These are phyloP conservation scores for Zaprionus africanus DNA, from an alignment of 1,140 invertebrate species.

Conservation along the genomic window DNA sequence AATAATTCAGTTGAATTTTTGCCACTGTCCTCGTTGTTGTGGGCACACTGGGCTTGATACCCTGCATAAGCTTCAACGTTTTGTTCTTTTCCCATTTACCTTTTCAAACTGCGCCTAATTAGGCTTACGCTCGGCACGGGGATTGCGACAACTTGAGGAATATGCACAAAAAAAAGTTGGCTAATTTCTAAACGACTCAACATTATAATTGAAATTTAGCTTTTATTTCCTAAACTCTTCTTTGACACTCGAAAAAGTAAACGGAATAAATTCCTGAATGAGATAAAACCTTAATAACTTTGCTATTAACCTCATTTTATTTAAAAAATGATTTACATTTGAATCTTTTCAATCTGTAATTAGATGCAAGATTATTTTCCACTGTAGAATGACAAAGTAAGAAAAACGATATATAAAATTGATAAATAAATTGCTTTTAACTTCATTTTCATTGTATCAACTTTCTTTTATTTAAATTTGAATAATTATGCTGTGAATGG, in stretches of 20 bases:
- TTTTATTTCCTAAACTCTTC: neutral
- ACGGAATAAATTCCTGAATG: neutral
- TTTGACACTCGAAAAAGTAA: neutral
- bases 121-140: neutral
- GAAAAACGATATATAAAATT: too few species aligned
- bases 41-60: slow-evolving; percentile 3
- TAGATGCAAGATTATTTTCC: too few species aligned
- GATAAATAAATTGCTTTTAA: too few species aligned
- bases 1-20: slow-evolving; percentile 72
- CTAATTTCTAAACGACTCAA: neutral
- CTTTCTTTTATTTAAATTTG: too few species aligned
- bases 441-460: too few species aligned
- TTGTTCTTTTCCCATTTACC: neutral
- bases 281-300: neutral
- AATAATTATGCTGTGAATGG: too few species aligned
- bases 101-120: slow-evolving; percentile 6
- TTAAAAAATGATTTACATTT: too few species aligned
- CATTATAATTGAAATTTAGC: slow-evolving; percentile 1
- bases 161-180: neutral
- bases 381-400: too few species aligned
- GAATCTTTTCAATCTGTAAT: too few species aligned
- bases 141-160: neutral
- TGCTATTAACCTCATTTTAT: too few species aligned
- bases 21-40: slow-evolving; percentile 20
- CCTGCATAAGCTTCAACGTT: slow-evolving; percentile 14